Base-by-base conservation (phyloP, 2,888 invertebrate species). In the Hydropsyche betteni region DNA sequence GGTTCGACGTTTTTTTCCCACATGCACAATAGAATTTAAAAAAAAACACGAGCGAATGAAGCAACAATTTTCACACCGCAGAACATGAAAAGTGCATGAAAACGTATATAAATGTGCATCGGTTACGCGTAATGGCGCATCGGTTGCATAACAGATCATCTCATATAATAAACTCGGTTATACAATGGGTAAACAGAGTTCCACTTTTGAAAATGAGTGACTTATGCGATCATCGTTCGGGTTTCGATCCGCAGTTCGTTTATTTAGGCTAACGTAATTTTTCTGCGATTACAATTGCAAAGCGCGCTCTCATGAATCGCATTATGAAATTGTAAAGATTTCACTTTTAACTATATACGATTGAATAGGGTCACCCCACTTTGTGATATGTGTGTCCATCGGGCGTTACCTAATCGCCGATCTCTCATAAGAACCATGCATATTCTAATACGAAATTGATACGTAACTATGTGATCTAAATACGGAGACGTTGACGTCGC, bases 321-420 rank as follows among this genome's bases (percentile, higher is more conserved):
- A 24, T 58, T 58, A 58, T 58, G 58, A 16, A 58, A 58, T 58
- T 58, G 58, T 58, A 8, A 44, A 58, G 58, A 58, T 58, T 58
- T 58, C 58, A 58, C 58, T 58, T 58, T 58, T 58, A 58, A 58
- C 58, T 58, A 58, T 58, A 58, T 58, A 24, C 58, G 24, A 58
- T 14, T 34, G 68, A 68, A 34, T 68, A 68, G 12, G 64, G 64
- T 24, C 64, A 33, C 6, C 34, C 33, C 55, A 8, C 44, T 44
- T 10, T 6, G 10, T 8, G 6, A 44, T 44, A 10, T 4, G 44
- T 44, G 24, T 44, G 44, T n/a, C 53, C 53, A 53, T 53, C 14
- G 5, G 53, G n/a, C 53, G 16, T 58, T 58, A 58, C 58, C 58
- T 16, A 58, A 58, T 24, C 8, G 16, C 24, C 16, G 16, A 58